Conservation (phyloP, 2,888 invertebrate species). For the Galerucella pusilla region DNA sequence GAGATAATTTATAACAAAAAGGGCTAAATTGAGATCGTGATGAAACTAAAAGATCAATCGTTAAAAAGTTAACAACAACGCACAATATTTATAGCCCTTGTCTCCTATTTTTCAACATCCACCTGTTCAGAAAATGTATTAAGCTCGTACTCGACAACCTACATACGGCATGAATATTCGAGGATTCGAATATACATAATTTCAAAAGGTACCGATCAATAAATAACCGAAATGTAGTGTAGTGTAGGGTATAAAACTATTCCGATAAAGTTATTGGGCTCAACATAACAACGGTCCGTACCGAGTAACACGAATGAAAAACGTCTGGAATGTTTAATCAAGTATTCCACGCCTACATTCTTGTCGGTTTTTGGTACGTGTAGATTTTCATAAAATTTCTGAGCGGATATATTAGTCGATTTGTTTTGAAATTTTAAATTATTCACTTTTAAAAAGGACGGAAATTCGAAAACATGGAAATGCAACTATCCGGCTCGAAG, state of each 20-base stretch:
- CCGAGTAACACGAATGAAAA: slow-evolving; percentile 12
- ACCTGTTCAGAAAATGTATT: slow-evolving; percentile 10
- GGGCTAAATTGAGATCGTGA: too few relatives aligned
- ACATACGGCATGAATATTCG: slow-evolving; percentile 13
- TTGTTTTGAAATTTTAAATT: neutral
- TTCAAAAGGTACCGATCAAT: slow-evolving; percentile 20
- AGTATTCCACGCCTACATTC: slow-evolving; percentile 17
- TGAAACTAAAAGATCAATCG: too few relatives aligned
- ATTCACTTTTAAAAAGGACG: neutral
- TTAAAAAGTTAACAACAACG: neutral
- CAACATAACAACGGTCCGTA: slow-evolving; percentile 7
- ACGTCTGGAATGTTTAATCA: slow-evolving; percentile 18
- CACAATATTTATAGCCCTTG: slow-evolving; percentile 1
- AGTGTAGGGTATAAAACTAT: slow-evolving; percentile 34
- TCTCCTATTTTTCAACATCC: slow-evolving; percentile 15
- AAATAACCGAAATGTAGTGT: slow-evolving; percentile 28
- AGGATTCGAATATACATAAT: neutral
- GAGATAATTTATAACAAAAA: too few relatives aligned
- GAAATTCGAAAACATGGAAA: too few relatives aligned
- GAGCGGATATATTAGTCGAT: neutral
- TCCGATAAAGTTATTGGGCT: slow-evolving; percentile 34
- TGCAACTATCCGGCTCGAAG: too few relatives aligned
- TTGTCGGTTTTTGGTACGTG: neutral
- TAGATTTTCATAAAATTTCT: slow-evolving; percentile 11
- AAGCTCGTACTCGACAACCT: slow-evolving; percentile 12